phyloP scores from a whole-genome alignment of 2,888 invertebrate genomes.

The Rugalucina vietnamica region DNA sequence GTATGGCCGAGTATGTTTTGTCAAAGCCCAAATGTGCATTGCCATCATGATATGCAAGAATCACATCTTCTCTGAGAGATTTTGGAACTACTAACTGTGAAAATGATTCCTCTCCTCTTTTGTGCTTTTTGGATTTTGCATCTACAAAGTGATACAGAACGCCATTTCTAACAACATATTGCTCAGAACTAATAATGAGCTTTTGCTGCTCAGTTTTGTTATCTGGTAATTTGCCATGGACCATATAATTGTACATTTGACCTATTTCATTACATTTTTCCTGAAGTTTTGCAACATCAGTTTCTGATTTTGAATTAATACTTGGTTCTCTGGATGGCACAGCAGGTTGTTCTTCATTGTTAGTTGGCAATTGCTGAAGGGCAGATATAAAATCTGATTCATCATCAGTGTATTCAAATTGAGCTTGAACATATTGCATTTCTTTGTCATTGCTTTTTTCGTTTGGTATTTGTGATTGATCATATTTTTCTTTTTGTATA shows the following conservation, averaged over 20 bases:
- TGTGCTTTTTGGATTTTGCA: constrained; percentile 3
- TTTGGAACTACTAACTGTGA: constrained; percentile 31
- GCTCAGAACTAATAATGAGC: constrained; percentile 13
- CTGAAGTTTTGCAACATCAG: constrained; percentile 18
- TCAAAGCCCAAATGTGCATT: constrained; percentile 39
- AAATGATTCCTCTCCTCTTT: background rate
- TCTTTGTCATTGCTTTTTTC: background rate
- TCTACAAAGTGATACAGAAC: constrained; percentile 31
- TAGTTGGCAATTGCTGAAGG: constrained; percentile 9
- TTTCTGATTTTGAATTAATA: background rate
- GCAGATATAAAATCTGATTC: background rate
- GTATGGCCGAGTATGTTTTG: constrained; percentile 38
- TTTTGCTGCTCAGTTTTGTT: background rate
- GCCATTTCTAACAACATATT: constrained; percentile 25
- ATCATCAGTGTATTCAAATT: background rate
- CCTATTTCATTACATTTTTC: constrained; percentile 34
- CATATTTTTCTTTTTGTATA: background rate
- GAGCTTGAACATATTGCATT: background rate
- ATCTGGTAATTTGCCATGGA: constrained; percentile 15
- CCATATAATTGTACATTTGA: constrained; percentile 15
- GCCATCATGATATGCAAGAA: constrained; percentile 32
- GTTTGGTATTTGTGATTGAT: background rate
- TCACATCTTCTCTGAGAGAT: constrained; percentile 21
- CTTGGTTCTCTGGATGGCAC: background rate
- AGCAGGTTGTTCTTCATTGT: constrained; percentile 1